These are phyloP conservation scores for Pogonomyrmex barbatus DNA, from an alignment of 1,140 invertebrate species.

Conservation along the genomic window DNA sequence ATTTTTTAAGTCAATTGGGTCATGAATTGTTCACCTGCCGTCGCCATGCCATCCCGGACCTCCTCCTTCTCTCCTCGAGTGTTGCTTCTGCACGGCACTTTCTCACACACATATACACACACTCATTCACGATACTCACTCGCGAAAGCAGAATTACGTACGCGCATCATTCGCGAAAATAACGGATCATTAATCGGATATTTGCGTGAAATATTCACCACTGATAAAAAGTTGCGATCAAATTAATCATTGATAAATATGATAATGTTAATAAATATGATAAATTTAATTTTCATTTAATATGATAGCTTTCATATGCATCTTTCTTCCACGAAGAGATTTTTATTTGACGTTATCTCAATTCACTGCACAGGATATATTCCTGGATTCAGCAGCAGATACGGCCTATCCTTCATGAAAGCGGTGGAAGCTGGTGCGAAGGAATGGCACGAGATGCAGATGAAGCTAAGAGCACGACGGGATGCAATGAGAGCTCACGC, in stretches of 20 bases:
- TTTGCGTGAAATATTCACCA: no score
- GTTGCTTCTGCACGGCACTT: no score
- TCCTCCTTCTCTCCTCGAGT: neutral
- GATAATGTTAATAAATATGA: no score
- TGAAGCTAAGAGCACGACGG: constrained; percentile 83
- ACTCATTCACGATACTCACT: no score
- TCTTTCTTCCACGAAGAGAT: neutral
- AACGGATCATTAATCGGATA: no score
- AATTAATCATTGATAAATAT: no score
- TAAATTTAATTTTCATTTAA: no score
- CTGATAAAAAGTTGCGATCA: no score
- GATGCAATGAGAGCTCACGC: constrained; percentile 85
- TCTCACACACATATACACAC: no score
- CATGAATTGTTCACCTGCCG: neutral
- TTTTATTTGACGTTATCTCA: constrained; percentile 22
- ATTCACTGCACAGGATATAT: constrained; percentile 86
- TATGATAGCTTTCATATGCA: neutral
- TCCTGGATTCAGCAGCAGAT: constrained; percentile 87
- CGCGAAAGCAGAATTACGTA: neutral
- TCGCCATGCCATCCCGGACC: neutral
- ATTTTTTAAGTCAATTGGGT: neutral
- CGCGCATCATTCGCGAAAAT: no score
- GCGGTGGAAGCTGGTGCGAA: constrained; percentile 90
- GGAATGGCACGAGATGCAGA: constrained; percentile 88
- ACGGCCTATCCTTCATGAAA: constrained; percentile 90